Conservation (phyloP, 2,113 vertebrate species). For the Xenotilapia leptura region DNA sequence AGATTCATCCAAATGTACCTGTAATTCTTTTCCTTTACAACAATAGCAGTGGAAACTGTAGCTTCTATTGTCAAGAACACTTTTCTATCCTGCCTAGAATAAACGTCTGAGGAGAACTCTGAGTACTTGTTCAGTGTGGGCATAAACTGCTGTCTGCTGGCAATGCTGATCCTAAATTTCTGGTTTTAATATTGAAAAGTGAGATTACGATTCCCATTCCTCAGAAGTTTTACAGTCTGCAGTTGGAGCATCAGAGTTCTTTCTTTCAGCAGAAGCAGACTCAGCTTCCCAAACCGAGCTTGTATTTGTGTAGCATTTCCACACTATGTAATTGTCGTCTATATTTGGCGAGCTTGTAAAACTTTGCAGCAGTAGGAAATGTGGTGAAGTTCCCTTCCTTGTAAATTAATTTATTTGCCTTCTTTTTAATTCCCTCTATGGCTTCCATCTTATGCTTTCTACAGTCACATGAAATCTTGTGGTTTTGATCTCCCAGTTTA, state of each 20-base stretch:
- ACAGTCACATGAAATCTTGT: slow-evolving; percentile 39
- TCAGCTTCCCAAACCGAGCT: slow-evolving; percentile 3
- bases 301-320: slow-evolving; percentile 60
- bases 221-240: not conserved
- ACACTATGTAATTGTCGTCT: slow-evolving; percentile 59
- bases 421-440: slow-evolving; percentile 35
- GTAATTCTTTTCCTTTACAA: not conserved
- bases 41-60: not conserved
- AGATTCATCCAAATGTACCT: not conserved
- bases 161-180: not conserved
- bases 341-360: slow-evolving; percentile 59
- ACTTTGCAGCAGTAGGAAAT: slow-evolving; percentile 39
- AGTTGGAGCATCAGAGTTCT: not conserved
- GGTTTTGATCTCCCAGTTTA: slow-evolving; percentile 45
- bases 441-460: slow-evolving; percentile 29
- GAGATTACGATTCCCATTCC: not conserved
- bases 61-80: not conserved
- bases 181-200: not conserved
- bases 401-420: slow-evolving; percentile 61
- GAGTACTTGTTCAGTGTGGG: not conserved
- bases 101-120: not conserved
- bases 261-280: not conserved
- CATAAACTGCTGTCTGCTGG: not conserved
- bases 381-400: slow-evolving; percentile 54
- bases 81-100: not conserved